Conservation (phyloP, 2,797 vertebrate genomes). For the Danio albolineatus region DNA sequence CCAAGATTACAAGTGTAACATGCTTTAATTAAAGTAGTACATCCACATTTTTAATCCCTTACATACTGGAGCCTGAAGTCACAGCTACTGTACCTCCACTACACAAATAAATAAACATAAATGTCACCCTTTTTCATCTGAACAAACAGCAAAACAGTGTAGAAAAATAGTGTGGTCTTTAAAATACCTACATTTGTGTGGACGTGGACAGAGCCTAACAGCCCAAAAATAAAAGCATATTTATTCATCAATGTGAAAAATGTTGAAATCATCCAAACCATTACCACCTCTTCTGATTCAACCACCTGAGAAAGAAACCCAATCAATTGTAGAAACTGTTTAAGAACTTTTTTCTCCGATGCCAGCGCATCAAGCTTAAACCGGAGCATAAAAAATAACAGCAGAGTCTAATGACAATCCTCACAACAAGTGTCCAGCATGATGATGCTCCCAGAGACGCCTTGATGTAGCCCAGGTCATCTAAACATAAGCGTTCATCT, state of each 20-base stretch:
- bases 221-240: background rate
- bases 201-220: no score
- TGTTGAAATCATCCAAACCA: background rate
- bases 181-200: no score
- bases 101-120: no score
- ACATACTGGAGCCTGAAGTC: no score
- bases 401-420: conserved; percentile 12
- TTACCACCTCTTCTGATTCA: background rate
- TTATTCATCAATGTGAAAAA: background rate
- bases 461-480: conserved; percentile 20
- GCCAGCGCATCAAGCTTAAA: background rate
- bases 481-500: conserved; percentile 7
- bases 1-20: no score
- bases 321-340: background rate
- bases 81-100: no score
- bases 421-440: background rate
- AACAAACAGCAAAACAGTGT: no score
- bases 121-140: no score
- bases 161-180: no score
- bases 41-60: no score
- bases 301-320: background rate
- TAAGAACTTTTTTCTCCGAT: background rate
- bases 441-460: conserved; percentile 13
- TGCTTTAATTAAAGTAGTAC: no score
- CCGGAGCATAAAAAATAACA: background rate